A percentile compares a stretch with the other conserved stretches of the same genome.
Conservation (phyloP, 64 coral and sea anemone genomes). For the Astreopora myriophthalma region DNA sequence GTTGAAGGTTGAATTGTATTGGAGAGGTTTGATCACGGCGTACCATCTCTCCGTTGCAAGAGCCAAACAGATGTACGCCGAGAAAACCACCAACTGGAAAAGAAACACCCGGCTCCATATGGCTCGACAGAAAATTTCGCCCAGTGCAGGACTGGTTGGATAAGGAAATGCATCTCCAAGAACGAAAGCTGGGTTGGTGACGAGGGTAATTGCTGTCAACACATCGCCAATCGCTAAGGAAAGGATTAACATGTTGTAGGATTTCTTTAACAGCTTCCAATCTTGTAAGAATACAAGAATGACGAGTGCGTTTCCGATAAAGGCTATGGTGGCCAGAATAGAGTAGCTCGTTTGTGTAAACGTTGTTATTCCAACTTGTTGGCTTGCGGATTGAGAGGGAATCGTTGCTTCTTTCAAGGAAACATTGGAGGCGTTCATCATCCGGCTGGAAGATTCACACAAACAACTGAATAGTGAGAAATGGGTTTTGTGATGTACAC, state of each 20-base stretch:
- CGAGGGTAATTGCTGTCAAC: not conserved
- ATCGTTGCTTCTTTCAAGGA: too few species aligned
- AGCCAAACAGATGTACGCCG: constrained; percentile 14
- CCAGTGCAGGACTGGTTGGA: not conserved
- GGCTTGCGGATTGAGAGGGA: too few species aligned
- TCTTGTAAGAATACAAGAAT: not conserved
- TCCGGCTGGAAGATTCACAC: too few species aligned
- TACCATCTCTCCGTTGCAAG: constrained; percentile 9
- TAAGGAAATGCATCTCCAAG: constrained; percentile 17
- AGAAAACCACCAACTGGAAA: constrained; percentile 15
- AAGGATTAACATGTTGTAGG: constrained; percentile 19
- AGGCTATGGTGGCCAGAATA: not conserved
- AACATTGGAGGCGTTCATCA: too few species aligned
- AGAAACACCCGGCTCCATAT: constrained; percentile 13
- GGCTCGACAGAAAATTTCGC: not conserved
- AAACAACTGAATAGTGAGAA: too few species aligned
- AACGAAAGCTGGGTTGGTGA: constrained; percentile 33
- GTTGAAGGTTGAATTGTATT: not conserved
- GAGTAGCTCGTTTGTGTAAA: too few species aligned
- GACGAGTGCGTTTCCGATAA: not conserved
- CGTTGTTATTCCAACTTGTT: too few species aligned
- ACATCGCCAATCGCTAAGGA: constrained; percentile 14
- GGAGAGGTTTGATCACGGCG: not conserved
- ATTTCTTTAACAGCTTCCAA: not conserved
- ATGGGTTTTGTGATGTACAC: too few species aligned